Evolutionary conservation across 2,113 vertebrate species (phyloP).

Genomic region (Ageneiosus marmoratus): DNA sequence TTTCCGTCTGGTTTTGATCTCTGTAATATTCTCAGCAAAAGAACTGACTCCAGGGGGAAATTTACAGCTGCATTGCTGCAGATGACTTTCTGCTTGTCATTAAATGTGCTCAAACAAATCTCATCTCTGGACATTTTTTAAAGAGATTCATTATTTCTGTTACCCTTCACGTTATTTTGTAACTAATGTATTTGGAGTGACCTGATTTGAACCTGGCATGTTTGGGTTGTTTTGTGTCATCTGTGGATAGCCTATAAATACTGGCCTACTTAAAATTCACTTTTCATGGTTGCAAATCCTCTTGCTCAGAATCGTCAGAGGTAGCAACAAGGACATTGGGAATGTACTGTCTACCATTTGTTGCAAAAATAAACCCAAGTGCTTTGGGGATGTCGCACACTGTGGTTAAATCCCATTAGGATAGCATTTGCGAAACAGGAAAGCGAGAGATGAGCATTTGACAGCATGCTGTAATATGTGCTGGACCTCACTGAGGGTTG

Average conservation of each 20-base stretch:
- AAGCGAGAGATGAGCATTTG: constrained; percentile 2
- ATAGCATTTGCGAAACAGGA: not conserved
- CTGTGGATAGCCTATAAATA: not conserved
- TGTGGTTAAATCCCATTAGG: constrained; percentile 28
- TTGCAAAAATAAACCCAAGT: constrained; percentile 32
- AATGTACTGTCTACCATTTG: constrained; percentile 17
- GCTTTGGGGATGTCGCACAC: constrained; percentile 12
- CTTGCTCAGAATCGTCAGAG: constrained; percentile 3
- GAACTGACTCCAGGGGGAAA: constrained; percentile 43
- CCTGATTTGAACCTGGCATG: constrained; percentile 16
- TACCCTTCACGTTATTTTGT: constrained; percentile 5
- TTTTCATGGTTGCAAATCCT: constrained; percentile 3
- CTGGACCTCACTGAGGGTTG: constrained; percentile 14
- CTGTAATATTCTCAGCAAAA: constrained; percentile 48
- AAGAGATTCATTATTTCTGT: constrained; percentile 11
- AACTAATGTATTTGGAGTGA: constrained; percentile 9
- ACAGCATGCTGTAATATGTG: constrained; percentile 26
- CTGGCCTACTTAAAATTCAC: constrained; percentile 8
- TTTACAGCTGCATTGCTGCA: constrained; percentile 50
- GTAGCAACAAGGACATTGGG: constrained; percentile 17
- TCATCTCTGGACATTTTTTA: constrained; percentile 39
- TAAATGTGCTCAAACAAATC: constrained; percentile 53
- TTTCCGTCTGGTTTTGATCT: constrained; percentile 56
- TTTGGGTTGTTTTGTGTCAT: constrained; percentile 27
- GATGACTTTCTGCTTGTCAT: constrained; percentile 54